Evolutionary conservation across 2,888 invertebrate genomes (phyloP).

Genomic region (Conchocele bisecta): DNA sequence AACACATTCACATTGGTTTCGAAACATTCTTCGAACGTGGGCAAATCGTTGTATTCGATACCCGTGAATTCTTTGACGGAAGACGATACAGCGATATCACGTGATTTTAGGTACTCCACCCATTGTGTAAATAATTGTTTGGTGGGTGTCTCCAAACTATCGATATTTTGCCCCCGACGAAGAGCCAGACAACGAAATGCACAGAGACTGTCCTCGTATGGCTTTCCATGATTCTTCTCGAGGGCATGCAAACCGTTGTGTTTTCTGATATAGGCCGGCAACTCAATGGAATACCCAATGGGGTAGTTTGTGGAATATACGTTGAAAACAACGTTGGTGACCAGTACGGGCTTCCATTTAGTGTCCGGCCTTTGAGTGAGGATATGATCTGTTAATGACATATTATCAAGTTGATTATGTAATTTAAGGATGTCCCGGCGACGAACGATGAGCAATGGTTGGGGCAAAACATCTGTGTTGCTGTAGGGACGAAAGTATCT

Average conservation of each 20-base stretch:
- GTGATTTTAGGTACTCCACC: conserved; percentile 5
- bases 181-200: conserved; percentile 30
- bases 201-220: conserved; percentile 29
- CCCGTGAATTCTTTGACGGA: conserved; percentile 8
- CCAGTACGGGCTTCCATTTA: conserved; percentile 21
- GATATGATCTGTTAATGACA: neutral
- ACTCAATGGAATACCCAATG: too few relatives aligned
- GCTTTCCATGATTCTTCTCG: conserved; percentile 1
- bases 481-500: too few relatives aligned
- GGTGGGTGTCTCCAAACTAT: neutral
- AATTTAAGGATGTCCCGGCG: conserved; percentile 11
- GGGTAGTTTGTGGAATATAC: neutral
- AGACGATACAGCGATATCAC: neutral
- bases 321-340: conserved; percentile 5
- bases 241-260: conserved; percentile 8
- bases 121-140: conserved; percentile 3
- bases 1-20: conserved; percentile 26
- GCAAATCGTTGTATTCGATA: neutral
- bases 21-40: conserved; percentile 23
- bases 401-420: neutral
- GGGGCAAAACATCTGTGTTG: conserved; percentile 23
- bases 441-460: conserved; percentile 14
- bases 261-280: too few relatives aligned
- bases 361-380: conserved; percentile 26
- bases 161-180: conserved; percentile 4